Percentiles rank a stretch among this genome's conserved stretches.
Conservation (phyloP, 2,113 vertebrate genomes). For the Myotis yumanensis region DNA sequence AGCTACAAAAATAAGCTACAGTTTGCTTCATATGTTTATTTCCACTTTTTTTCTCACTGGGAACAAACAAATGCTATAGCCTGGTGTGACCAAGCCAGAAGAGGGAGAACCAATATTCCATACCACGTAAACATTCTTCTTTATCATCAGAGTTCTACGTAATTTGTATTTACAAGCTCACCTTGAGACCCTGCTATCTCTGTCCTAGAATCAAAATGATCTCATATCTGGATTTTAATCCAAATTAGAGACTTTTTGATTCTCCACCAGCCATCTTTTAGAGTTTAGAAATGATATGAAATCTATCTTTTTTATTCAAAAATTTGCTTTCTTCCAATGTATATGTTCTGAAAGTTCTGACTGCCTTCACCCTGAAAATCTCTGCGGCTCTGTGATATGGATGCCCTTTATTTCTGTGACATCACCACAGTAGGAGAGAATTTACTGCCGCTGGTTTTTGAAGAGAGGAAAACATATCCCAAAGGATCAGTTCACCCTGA, state of each 20-base stretch:
- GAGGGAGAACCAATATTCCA: background rate
- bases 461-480: background rate
- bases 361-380: background rate
- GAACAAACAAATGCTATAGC: background rate
- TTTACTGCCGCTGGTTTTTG: background rate
- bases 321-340: background rate
- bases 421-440: background rate
- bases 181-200: background rate
- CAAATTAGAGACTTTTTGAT: background rate
- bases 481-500: background rate
- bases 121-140: background rate
- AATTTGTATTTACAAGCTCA: background rate
- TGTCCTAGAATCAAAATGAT: background rate
- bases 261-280: background rate
- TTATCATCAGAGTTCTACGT: background rate
- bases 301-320: background rate
- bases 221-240: background rate
- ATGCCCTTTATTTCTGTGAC: background rate
- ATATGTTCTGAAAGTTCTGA: background rate
- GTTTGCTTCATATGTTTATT: background rate
- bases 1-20: background rate
- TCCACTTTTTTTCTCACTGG: background rate
- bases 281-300: background rate
- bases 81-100: background rate
- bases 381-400: rapidly evolving